A percentile compares a stretch with the other conserved stretches of the same genome.
Conservation (phyloP, 2,113 vertebrate genomes). For the Hypocryptadius cinnamomeus region DNA sequence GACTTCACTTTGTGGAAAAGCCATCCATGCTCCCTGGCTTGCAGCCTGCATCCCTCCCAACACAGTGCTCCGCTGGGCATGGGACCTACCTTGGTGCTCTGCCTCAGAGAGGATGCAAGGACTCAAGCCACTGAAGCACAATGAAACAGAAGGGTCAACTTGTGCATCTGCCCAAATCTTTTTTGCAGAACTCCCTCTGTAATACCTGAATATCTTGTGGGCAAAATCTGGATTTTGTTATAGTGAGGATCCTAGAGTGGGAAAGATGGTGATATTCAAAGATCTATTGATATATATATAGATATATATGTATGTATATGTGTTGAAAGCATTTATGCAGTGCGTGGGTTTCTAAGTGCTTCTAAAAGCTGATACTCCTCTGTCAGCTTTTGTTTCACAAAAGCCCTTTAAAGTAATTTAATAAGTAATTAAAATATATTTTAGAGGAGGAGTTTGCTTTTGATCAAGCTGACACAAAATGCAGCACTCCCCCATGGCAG, state of each 20-base stretch:
- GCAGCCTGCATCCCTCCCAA: fast-evolving
- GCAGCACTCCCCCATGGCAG: neutral
- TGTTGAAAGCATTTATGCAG: neutral
- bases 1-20: fast-evolving
- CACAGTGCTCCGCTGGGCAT: fast-evolving
- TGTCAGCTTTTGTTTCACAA: slow-evolving; percentile 1
- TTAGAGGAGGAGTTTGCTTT: neutral
- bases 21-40: neutral
- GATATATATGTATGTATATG: neutral
- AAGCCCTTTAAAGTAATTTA: neutral
- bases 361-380: slow-evolving; percentile 7
- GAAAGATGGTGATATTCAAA: neutral
- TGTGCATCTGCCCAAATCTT: neutral
- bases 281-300: neutral
- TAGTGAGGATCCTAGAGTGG: neutral
- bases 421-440: neutral
- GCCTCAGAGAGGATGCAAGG: neutral
- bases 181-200: neutral
- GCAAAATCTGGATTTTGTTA: neutral
- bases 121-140: neutral
- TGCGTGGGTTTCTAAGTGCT: slow-evolving; percentile 1
- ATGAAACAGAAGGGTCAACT: neutral
- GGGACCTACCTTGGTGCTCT: neutral
- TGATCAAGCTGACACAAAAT: neutral
- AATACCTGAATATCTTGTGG: neutral